phyloP scores from a whole-genome alignment of 2,797 vertebrate species.

The Karalla daura region DNA sequence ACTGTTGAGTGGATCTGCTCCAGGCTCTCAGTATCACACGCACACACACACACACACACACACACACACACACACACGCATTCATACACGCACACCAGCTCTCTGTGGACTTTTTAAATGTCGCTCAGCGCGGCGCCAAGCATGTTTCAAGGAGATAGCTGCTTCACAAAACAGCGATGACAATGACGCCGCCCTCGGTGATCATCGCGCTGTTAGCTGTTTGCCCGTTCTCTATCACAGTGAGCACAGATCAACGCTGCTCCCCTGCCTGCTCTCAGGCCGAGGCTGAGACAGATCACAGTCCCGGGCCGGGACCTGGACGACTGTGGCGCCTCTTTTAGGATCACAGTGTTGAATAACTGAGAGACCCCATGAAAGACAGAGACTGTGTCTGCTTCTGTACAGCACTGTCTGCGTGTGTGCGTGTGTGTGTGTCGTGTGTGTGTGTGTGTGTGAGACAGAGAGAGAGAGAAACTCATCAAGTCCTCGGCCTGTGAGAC shows the following conservation, averaged over 20 bases:
- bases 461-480: too few species aligned
- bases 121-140: slow-evolving; percentile 39
- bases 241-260: slow-evolving; percentile 30
- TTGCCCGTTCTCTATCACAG: slow-evolving; percentile 13
- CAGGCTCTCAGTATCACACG: slow-evolving; percentile 41
- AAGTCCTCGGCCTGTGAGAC: too few species aligned
- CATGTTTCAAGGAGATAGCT: slow-evolving; percentile 68
- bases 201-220: slow-evolving; percentile 16
- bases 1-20: slow-evolving; percentile 50
- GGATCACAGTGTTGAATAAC: background rate
- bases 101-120: slow-evolving; percentile 63
- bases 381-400: too few species aligned
- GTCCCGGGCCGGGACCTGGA: background rate
- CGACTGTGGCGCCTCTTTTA: slow-evolving; percentile 5
- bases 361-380: too few species aligned
- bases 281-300: slow-evolving; percentile 38
- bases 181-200: slow-evolving; percentile 46
- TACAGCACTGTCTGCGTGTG: too few species aligned
- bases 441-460: too few species aligned
- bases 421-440: too few species aligned
- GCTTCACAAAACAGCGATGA: slow-evolving; percentile 32
- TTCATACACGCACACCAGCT: too few species aligned
- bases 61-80: too few species aligned
- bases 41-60: slow-evolving; percentile 31
- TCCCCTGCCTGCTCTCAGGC: slow-evolving; percentile 1